phyloP scores from a whole-genome alignment of 2,888 invertebrate species.

The Mythimna ferrago region DNA sequence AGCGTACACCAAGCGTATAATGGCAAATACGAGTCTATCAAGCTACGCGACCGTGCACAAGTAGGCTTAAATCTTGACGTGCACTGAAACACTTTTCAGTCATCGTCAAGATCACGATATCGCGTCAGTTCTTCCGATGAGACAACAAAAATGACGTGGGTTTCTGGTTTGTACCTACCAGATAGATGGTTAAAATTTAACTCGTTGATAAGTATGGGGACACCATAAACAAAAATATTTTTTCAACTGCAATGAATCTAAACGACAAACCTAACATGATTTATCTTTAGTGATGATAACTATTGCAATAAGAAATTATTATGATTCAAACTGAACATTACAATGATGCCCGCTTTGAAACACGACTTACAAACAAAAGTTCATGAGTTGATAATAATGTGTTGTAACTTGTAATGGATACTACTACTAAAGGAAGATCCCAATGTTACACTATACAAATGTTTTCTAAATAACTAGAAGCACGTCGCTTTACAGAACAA shows the following conservation, averaged over 20 bases:
- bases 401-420: slow-evolving; percentile 52
- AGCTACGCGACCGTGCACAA: no score
- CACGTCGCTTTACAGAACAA: slow-evolving; percentile 17
- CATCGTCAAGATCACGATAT: no score
- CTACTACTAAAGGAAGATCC: slow-evolving; percentile 22
- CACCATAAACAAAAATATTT: background rate
- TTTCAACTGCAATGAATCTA: slow-evolving; percentile 30
- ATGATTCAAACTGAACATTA: slow-evolving; percentile 32
- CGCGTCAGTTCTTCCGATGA: background rate
- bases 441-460: slow-evolving; percentile 15
- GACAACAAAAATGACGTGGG: background rate
- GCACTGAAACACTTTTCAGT: background rate
- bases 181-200: no score
- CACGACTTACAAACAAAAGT: slow-evolving; percentile 9
- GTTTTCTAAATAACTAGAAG: background rate
- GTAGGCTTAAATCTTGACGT: background rate
- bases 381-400: slow-evolving; percentile 46
- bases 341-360: slow-evolving; percentile 12
- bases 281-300: slow-evolving; percentile 16
- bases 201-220: slow-evolving; percentile 1
- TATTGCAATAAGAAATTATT: slow-evolving; percentile 19
- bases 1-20: no score
- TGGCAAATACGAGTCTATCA: no score
- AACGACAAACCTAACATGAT: slow-evolving; percentile 13
- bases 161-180: background rate